Conservation (phyloP, 2,888 invertebrate species). For the Nomada fucata region DNA sequence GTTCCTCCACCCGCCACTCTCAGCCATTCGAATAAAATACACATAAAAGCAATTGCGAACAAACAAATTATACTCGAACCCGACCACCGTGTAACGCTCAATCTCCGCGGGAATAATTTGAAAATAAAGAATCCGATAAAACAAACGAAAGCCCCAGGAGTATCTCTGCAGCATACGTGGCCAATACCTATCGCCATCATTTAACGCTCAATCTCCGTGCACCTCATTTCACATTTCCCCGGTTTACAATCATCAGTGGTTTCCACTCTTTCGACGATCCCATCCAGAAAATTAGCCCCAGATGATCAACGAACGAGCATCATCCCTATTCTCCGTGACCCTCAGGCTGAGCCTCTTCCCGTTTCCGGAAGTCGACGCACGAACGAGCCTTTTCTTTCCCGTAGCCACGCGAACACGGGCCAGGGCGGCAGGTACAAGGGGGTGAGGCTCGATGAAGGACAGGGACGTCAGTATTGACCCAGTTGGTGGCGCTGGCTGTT, state of each 20-base stretch:
- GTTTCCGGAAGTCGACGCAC: slow-evolving; percentile 39
- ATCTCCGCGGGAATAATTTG: too few relatives aligned
- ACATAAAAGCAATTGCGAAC: too few relatives aligned
- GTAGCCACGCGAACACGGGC: slow-evolving; percentile 15
- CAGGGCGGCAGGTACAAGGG: background rate
- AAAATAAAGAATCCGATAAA: too few relatives aligned
- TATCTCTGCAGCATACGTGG: too few relatives aligned
- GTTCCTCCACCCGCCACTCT: too few relatives aligned
- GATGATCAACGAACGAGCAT: background rate
- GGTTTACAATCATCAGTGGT: background rate
- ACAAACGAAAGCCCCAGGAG: too few relatives aligned
- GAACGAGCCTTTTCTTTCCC: slow-evolving; percentile 33
- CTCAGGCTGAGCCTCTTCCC: slow-evolving; percentile 2
- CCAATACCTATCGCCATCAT: too few relatives aligned
- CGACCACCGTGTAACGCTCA: too few relatives aligned
- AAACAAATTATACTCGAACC: too few relatives aligned
- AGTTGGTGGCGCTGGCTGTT: slow-evolving; percentile 75
- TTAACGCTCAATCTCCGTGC: background rate
- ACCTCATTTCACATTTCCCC: background rate
- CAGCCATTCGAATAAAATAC: too few relatives aligned
- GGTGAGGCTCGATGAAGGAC: slow-evolving; percentile 55
- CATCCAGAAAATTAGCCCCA: slow-evolving; percentile 6
- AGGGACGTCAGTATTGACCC: slow-evolving; percentile 78
- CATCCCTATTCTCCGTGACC: background rate
- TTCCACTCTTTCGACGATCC: background rate